phyloP scores from a whole-genome alignment of 64 coral and sea anemone genomes.

The Trachythela sp. region DNA sequence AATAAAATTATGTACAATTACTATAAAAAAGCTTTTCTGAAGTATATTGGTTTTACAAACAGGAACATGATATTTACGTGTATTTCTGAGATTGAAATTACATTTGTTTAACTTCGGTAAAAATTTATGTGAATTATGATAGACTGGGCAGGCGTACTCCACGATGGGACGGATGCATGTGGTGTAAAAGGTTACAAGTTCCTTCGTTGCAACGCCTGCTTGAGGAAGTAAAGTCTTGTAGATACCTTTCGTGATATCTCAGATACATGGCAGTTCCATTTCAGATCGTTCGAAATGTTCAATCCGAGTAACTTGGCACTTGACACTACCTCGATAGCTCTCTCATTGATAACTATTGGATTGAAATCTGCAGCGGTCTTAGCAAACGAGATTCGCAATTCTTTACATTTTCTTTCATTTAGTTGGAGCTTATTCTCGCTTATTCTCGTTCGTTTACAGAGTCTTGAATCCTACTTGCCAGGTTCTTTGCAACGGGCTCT shows the following conservation, averaged over 20 bases:
- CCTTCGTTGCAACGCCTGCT: not conserved
- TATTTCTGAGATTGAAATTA: not conserved
- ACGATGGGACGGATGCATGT: not conserved
- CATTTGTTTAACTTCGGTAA: not conserved
- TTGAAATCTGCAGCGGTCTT: not conserved
- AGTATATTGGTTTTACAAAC: not conserved
- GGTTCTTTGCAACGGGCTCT: not conserved
- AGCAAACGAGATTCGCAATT: not conserved
- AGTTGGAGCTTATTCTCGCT: not conserved
- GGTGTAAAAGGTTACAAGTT: not conserved
- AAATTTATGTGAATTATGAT: not conserved
- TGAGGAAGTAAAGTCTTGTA: not conserved
- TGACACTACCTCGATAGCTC: constrained; percentile 1
- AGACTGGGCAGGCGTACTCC: not conserved
- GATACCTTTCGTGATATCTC: not conserved
- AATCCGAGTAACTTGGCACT: not conserved
- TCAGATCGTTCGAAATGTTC: not conserved
- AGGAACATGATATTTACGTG: not conserved
- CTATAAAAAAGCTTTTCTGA: not conserved
- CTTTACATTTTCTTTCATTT: constrained; percentile 8
- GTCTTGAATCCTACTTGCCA: not conserved
- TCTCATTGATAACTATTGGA: not conserved
- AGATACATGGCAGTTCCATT: too few species aligned
- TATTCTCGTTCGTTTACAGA: not conserved
- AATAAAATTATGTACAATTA: not conserved